A percentile compares a stretch with the other conserved stretches of the same genome.
These are phyloP conservation scores for Tipula unca DNA, from an alignment of 2,888 invertebrate genomes.

Conservation along the genomic window DNA sequence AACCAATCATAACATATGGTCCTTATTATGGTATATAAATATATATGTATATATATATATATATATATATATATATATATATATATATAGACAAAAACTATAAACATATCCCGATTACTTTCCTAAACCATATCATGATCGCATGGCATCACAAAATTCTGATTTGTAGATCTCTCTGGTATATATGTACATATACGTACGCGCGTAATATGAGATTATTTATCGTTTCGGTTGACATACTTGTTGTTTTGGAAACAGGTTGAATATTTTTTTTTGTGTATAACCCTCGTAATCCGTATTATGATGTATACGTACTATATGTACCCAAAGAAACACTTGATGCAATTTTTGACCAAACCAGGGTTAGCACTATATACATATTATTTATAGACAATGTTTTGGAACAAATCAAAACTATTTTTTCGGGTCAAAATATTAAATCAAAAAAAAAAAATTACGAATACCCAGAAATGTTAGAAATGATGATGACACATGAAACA, in stretches of 20 bases:
- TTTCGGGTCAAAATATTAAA: neutral
- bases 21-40: neutral
- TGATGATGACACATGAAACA: neutral
- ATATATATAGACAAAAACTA: no score
- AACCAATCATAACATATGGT: neutral
- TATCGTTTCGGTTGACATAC: neutral
- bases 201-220: neutral
- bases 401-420: neutral
- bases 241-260: constrained; percentile 14
- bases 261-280: neutral
- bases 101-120: neutral
- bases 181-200: neutral
- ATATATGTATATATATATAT: no score
- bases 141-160: neutral
- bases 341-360: neutral
- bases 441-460: neutral
- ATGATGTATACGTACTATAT: neutral
- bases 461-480: neutral
- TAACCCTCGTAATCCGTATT: neutral
- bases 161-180: neutral
- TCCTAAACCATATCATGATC: neutral
- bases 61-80: no score
- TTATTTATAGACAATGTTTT: neutral
- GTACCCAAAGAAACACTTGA: neutral
- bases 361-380: neutral